Base-by-base conservation (phyloP, 2,888 invertebrate species). In the Lepidocyrtinus sp. region DNA sequence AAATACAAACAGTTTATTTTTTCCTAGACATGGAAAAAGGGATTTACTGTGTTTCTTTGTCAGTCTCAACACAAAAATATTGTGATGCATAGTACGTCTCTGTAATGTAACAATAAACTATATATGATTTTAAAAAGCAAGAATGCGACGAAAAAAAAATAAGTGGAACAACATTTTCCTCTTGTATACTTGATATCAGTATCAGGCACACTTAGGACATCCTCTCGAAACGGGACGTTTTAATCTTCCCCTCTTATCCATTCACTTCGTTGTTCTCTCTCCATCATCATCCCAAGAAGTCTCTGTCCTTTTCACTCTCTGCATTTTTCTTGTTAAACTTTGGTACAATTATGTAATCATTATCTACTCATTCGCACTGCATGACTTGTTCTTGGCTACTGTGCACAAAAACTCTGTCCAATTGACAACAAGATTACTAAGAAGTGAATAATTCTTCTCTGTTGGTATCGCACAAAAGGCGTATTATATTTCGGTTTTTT, bases 221-320 rank as follows among this genome's bases (percentile, higher is more conserved):
- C 75, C 75, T 75, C 68, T 61, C 63, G 59, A 67, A 69, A 75
- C 75, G 75, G 75, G 69, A 75, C 75, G 75, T 69, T 63, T 75
- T 75, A 75, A 75, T 75, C 75, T 75, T 46, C 59, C 36, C 9
- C 22, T 64, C 19, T 62, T 27, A n/a, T 36, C 36, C 36, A 17
- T 24, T 72, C 26, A 36, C 59, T 55, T 26, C 19, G 15, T 61
- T 61, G 2, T 59, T 9, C 50, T 62, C n/a, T n/a, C n/a, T n/a
- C n/a, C n/a, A n/a, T n/a, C n/a, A n/a, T n/a, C 71, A 27, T 61
- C 62, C 62, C 5, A 36, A 36, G 12, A 36, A 36, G 36, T 9
- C 36, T 36, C 12, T 36, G 5, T 36, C 12, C 12, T 12, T 36
- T 36, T 36, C 7, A 36, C 36, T 36, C 12, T 36, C 36, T 36